phyloP scores from a whole-genome alignment of 2,113 vertebrate species.

The Aythya baeri region DNA sequence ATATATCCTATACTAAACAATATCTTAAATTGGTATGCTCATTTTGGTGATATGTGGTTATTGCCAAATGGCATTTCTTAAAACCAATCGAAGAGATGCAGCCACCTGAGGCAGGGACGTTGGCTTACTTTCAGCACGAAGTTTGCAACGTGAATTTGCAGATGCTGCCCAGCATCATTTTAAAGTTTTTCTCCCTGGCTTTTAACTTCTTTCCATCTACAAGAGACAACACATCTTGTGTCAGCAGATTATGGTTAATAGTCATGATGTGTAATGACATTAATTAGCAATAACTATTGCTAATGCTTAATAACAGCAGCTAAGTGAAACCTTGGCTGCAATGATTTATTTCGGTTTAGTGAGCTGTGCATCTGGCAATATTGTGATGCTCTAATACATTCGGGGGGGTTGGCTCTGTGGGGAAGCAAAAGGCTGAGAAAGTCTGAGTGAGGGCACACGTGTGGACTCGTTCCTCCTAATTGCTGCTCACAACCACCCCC shows the following conservation, averaged over 20 bases:
- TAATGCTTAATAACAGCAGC: slow-evolving; percentile 60
- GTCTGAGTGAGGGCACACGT: background rate
- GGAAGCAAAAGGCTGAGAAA: background rate
- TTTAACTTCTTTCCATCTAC: background rate
- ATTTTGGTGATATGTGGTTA: background rate
- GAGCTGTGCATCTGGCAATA: slow-evolving; percentile 7
- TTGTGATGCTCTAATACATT: background rate
- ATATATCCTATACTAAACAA: background rate
- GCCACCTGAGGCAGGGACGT: accelerated
- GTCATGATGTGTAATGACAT: slow-evolving; percentile 44
- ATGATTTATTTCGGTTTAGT: slow-evolving; percentile 36
- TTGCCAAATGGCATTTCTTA: background rate
- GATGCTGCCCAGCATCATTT: accelerated
- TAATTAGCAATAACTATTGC: slow-evolving; percentile 58
- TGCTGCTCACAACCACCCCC: background rate
- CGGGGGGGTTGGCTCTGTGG: background rate
- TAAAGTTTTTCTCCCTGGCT: background rate
- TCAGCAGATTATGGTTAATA: slow-evolving; percentile 59
- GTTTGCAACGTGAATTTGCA: background rate
- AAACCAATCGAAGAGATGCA: background rate
- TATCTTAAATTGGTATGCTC: background rate
- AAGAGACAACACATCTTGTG: background rate
- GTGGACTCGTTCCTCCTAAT: background rate
- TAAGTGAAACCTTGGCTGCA: slow-evolving; percentile 21
- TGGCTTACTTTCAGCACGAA: background rate